phyloP scores from a whole-genome alignment of 2,113 vertebrate genomes.

The Cranoglanis bouderius region DNA sequence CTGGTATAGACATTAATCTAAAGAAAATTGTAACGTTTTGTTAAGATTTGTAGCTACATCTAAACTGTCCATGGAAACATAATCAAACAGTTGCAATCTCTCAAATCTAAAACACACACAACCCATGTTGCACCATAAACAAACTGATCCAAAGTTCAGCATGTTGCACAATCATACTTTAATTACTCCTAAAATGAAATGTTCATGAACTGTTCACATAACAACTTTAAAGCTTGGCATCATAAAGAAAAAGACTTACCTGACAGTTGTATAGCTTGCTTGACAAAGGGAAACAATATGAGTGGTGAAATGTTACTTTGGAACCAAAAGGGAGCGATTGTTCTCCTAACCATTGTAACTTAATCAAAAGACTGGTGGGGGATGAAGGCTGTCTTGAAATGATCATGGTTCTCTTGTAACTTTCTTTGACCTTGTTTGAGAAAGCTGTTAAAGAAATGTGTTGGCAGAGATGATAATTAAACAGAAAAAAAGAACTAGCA shows the following conservation, averaged over 20 bases:
- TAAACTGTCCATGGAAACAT: neutral
- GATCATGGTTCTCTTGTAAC: neutral
- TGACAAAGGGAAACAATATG: neutral
- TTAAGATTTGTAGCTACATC: neutral
- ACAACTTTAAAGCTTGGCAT: neutral
- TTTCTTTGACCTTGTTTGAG: neutral
- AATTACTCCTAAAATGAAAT: neutral
- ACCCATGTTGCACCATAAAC: neutral
- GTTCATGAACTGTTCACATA: neutral
- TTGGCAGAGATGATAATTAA: neutral
- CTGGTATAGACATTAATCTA: neutral
- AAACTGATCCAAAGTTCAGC: neutral
- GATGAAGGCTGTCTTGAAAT: neutral
- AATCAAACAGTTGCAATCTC: neutral
- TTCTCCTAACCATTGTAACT: neutral
- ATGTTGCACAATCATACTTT: neutral
- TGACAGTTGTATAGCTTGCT: neutral
- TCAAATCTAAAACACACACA: conserved; percentile 1
- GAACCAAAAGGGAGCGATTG: neutral
- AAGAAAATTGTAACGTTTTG: neutral
- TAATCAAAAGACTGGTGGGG: neutral
- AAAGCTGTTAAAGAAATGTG: neutral
- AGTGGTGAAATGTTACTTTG: neutral
- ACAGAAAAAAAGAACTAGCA: neutral
- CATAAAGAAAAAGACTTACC: neutral